Evolutionary conservation across 2,113 vertebrate species (phyloP), one percentile per base, ranked within the genome.

Genomic region (Nothocercus julius): DNA sequence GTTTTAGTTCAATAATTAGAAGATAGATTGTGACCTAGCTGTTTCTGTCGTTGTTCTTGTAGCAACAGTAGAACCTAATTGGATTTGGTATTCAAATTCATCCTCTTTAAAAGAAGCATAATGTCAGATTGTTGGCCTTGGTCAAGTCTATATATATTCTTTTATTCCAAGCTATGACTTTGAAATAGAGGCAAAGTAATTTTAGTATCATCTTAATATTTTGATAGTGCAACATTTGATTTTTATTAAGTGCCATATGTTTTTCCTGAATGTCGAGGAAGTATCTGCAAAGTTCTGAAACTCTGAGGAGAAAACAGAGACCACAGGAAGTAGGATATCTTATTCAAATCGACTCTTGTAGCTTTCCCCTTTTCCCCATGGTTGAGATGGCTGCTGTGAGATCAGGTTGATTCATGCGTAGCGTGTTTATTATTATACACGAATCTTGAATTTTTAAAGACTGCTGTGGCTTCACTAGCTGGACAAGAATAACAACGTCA

Each of bases 1-100:
- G 21, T 83, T 92, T 90, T 87, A 79, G 13, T 84, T 95, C 72
- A 82, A 3, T 93, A 90, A 86, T 84, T 67, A 84, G 83, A 61
- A 79, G 74, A 69, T 58, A 47, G 61, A 54, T 63, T 58, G 1
- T 94, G 32, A 76, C 74, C 40, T 90, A 76, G 56, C n/a, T 40
- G 69, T 88, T 82, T 24, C 36, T 1, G 4, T 45, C 82, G 14
- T 59, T 84, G 8, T 87, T 64, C 62, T 89, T 75, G 1, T 28
- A 83, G 89, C 73, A 54, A 61, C 59, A 87, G 47, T 32, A 90
- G 78, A 59, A 74, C 63, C 21, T 80, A 58, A 40, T 30, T 70
- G 30, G 21, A 64, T 20, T 28, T 58, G 20, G 47, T 67, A 24
- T 36, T 42, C 47, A 81, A 45, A 72, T 49, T 58, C 21, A n/a